Evolutionary conservation across 2,113 vertebrate species (phyloP).

Genomic region (Callospermophilus lateralis): DNA sequence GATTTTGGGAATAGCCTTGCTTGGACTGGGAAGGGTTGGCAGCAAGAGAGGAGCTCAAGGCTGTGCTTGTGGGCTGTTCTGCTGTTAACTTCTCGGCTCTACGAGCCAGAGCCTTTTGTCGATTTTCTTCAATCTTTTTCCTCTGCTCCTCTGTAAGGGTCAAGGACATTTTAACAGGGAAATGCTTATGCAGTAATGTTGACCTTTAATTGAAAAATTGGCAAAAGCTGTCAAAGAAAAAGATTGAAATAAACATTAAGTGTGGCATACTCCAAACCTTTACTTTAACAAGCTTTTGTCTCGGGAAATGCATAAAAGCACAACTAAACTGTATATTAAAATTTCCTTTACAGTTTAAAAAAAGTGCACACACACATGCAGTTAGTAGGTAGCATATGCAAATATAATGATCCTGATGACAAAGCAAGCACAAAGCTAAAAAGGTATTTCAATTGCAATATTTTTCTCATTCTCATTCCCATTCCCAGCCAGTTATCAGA

Average conservation of each 20-base stretch:
- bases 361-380: not conserved
- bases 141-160: constrained; percentile 94
- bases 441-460: not conserved
- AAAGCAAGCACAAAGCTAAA: constrained; percentile 37
- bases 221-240: constrained; percentile 71
- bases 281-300: constrained; percentile 58
- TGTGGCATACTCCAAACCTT: not conserved
- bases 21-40: not conserved
- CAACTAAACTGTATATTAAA: not conserved
- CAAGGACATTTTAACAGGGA: constrained; percentile 90
- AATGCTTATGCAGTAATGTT: constrained; percentile 35
- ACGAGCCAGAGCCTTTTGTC: constrained; percentile 92
- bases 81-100: constrained; percentile 93
- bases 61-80: constrained; percentile 70
- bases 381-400: not conserved
- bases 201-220: constrained; percentile 55
- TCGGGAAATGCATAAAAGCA: not conserved
- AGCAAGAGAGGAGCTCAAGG: not conserved
- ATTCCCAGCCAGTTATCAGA: not conserved
- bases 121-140: constrained; percentile 95
- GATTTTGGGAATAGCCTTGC: not conserved
- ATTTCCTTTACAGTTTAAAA: constrained; percentile 56
- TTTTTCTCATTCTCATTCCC: constrained; percentile 37
- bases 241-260: constrained; percentile 5
- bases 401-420: not conserved